Evolutionary conservation across 2,113 vertebrate species (phyloP), one percentile per base, ranked within the genome.

Genomic region (Chroicocephalus ridibundus): DNA sequence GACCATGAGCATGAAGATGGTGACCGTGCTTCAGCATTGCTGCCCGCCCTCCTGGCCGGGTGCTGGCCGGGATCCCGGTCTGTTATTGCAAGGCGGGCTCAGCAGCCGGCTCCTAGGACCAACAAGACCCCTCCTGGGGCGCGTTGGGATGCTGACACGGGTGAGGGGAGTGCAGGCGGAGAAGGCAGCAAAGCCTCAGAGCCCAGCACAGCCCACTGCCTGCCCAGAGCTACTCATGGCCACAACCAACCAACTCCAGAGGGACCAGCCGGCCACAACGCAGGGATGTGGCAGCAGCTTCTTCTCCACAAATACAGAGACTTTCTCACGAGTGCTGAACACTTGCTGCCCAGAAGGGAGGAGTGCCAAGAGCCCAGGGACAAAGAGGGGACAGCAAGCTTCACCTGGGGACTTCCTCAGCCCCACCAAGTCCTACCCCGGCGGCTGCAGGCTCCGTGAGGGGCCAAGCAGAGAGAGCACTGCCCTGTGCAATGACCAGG

Each of bases 61-160:
- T 27, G 44, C n/a, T 27, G 51, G 42, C 12, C 15, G 10, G 36
- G 34, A 13, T 31, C 34, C 46, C 6, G 32, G 38, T 4, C 72
- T 20, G 6, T 19, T 38, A n/a, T 0, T 47, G 46, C 24, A 40
- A 51, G 26, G 17, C 10, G 38, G 24, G 42, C 11, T 13, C 72
- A 25, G 47, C 49, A 51, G n/a, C n/a, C 2, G 0, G 21, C 9
- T 71, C 44, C 69, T 25, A 32, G 12, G 29, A 55, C 65, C 64
- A 49, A 16, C 26, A 58, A 60, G 58, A 26, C 38, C 40, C 24
- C 36, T 47, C 29, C 49, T 17, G 46, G 31, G 29, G 29, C 40
- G 34, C 0, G 0, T 42, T 6, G 1, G 6, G 36, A 16, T 0
- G 2, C 40, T 19, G 49, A 60, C 24, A 26, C 6, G 1, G 25